Evolutionary conservation across 2,888 invertebrate species (phyloP).

Genomic region (Pseudanteris insignis): DNA sequence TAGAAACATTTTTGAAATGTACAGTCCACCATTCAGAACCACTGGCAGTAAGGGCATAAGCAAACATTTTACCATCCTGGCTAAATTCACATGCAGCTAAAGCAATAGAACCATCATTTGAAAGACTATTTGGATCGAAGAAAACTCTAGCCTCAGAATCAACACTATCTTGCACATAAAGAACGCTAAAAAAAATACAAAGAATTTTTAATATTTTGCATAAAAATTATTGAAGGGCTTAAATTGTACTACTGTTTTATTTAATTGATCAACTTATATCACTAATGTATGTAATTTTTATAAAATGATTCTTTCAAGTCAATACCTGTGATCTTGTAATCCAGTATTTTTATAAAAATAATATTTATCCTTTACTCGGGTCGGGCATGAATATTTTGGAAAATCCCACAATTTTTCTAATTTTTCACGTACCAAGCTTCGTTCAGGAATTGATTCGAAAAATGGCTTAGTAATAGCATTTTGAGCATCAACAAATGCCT

Average conservation of each 20-base stretch:
- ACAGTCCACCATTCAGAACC: constrained; percentile 98
- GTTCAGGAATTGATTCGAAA: constrained; percentile 79
- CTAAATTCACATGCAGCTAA: constrained; percentile 82
- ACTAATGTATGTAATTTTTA: too few relatives aligned
- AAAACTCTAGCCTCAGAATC: constrained; percentile 83
- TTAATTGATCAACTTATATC: too few relatives aligned
- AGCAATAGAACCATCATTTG: constrained; percentile 90
- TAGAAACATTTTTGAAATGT: constrained; percentile 79
- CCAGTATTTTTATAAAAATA: constrained; percentile 95
- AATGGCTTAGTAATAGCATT: constrained; percentile 89
- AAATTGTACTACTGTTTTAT: too few relatives aligned
- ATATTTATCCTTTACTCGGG: constrained; percentile 82
- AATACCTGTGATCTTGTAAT: constrained; percentile 92
- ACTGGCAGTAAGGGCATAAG: constrained; percentile 90
- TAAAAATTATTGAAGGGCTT: too few relatives aligned
- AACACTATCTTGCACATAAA: constrained; percentile 86
- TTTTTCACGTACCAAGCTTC: constrained; percentile 78
- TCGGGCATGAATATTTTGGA: constrained; percentile 92
- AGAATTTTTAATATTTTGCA: too few relatives aligned
- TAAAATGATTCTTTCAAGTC: not conserved
- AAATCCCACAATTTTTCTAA: constrained; percentile 94
- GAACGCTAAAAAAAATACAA: constrained; percentile 73
- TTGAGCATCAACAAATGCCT: constrained; percentile 88
- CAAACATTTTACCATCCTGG: constrained; percentile 88
- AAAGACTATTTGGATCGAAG: constrained; percentile 93